phyloP scores from a whole-genome alignment of 1,140 invertebrate species.

The Cotesia typhae region DNA sequence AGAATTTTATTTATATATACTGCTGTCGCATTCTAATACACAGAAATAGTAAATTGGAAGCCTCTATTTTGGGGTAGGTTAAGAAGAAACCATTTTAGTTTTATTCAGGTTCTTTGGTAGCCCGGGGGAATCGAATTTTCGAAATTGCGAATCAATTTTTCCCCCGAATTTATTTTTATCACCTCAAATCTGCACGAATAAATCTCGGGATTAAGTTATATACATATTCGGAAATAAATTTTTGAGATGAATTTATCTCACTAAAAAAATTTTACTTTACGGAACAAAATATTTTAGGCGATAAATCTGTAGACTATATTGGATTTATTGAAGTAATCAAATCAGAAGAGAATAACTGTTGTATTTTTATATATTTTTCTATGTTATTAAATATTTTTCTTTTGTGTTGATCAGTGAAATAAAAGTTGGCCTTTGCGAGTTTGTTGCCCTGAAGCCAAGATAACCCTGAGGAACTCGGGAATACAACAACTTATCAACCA shows the following conservation, averaged over 20 bases:
- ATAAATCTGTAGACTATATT: no score
- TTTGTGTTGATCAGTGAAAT: conserved; percentile 22
- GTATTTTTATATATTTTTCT: conserved; percentile 14
- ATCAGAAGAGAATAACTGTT: neutral
- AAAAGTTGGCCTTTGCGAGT: conserved; percentile 34
- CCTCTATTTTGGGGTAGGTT: conserved; percentile 40
- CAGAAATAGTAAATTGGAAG: conserved; percentile 34
- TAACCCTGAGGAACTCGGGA: conserved; percentile 43
- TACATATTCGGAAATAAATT: no score
- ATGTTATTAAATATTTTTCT: conserved; percentile 22
- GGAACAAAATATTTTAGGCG: no score
- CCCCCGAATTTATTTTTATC: neutral
- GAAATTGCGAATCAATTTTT: conserved; percentile 27
- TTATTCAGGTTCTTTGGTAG: neutral
- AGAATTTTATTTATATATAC: no score
- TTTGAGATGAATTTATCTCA: no score
- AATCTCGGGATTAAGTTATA: no score
- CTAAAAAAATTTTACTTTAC: no score
- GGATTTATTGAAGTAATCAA: no score
- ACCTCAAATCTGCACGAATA: neutral
- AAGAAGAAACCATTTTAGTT: conserved; percentile 29
- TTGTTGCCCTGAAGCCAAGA: conserved; percentile 43
- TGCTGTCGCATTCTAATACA: no score
- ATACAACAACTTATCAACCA: conserved; percentile 42
- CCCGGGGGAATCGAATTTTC: conserved; percentile 15